Evolutionary conservation across 1,140 invertebrate genomes (phyloP), one percentile per base, ranked within the genome.

Genomic region (Pinna nobilis): DNA sequence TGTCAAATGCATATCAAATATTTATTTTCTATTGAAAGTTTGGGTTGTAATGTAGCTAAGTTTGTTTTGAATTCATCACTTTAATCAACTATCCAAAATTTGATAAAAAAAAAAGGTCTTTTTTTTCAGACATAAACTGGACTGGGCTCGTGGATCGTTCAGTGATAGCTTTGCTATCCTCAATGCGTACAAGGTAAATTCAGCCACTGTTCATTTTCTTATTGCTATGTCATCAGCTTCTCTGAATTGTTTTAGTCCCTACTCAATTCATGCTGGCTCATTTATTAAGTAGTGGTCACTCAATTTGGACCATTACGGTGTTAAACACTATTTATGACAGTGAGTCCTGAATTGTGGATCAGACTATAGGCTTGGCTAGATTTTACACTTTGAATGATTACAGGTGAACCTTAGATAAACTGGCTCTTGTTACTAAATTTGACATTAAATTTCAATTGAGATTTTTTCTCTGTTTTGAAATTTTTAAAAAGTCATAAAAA

Each of bases 81-180:
- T 28, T 18, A 33, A 9, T 18, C 33, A 9, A n/a, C n/a, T n/a
- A 25, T 30, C 4, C 3, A 20, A 44, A 44, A 11, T 44, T 44
- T 44, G 41, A n/a, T 44, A 44, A n/a, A n/a, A n/a, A 44, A 11
- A 13, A 28, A 23, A 28, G 23, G 0, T 30, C 13, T 51, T 67
- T 59, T 59, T 63, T 82, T 79, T 32, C 64, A 89, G 89, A 70
- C 80, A 85, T 18, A 96, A 95, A 83, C 88, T 96, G 2, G 89
- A 91, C 0, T 98, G 95, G 94, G 92, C 95, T 0, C 92, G 94
- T 84, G 92, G 93, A 0, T 94, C 95, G 0, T 93, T 92, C 41
- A 97, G 95, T 81, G 97, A 98, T 88, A 93, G 94, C 68, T 91
- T 98, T 61, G 94, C 95, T 0, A 93, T 94, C 71, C 89, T 95